Base-by-base conservation (phyloP, 2,797 vertebrate species). In the Thalassophryne amazonica region DNA sequence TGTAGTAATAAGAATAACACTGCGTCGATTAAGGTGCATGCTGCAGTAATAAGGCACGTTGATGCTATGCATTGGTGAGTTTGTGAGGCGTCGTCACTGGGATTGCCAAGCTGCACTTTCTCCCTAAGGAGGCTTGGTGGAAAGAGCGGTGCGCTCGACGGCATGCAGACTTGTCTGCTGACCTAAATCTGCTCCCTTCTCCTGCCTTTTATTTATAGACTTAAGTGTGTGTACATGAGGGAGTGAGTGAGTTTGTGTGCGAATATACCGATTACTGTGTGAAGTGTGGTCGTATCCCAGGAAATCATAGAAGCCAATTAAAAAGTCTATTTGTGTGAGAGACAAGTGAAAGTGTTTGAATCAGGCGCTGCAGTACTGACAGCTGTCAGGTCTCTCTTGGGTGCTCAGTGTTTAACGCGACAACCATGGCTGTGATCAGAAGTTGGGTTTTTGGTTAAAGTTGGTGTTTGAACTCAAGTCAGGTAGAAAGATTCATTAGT, bases 181-280 rank as follows among this genome's bases (percentile, higher is more conserved):
- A 83, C 78, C 83, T 77, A 80, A 80, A 81, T 86, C 78, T 83
- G 71, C 76, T 78, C 61, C 49, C 67, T 75, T 80, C 69, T 72
- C 73, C 63, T 70, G 46, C 68, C 57, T 75, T 82, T 81, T 81
- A 79, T 83, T 84, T 79, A 68, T 81, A 78, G 76, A 67, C 60
- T 50, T 64, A 55, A 35, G 34, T 41, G 83, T 51, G 63, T 70
- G 72, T 68, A 28, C 58, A 60, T 81, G 60, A 46, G 59, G 13
- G 1, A 76, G 71, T 49, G 12, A 12, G 76, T 58, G 10, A 10
- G 59, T 51, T 17, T 46, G 17, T 65, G 43, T 31, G 3, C 7
- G 13, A 25, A 31, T 38, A 24, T 36, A 35, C 3, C 29, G 28
- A 61, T 62, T 36, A 42, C 24, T 10, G 45, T n/a, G n/a, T n/a